phyloP scores from a whole-genome alignment of 2,888 invertebrate species.

The Strigamia crassipes region DNA sequence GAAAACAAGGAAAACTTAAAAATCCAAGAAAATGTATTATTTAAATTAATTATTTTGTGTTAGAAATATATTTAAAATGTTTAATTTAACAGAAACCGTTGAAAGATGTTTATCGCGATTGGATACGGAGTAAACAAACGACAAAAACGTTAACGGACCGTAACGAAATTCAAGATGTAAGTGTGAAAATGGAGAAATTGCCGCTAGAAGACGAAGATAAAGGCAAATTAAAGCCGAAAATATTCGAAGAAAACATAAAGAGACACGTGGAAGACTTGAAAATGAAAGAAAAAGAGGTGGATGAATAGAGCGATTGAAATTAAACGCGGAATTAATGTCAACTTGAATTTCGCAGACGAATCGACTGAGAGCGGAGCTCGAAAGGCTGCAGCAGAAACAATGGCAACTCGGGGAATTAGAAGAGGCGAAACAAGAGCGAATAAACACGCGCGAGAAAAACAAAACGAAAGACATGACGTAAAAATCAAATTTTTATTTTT shows the following conservation, averaged over 20 bases:
- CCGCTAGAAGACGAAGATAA: not conserved
- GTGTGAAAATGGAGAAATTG: not conserved
- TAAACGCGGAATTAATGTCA: not conserved
- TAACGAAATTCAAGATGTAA: too few species aligned
- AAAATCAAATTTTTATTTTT: not conserved
- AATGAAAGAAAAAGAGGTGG: not conserved
- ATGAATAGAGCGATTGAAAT: not conserved
- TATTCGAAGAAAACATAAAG: not conserved
- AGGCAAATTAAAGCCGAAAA: not conserved
- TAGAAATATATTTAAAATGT: not conserved
- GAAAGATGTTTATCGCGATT: not conserved
- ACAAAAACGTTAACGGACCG: not conserved
- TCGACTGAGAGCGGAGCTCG: not conserved
- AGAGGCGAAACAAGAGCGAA: not conserved
- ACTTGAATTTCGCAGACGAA: not conserved
- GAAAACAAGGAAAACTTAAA: not conserved
- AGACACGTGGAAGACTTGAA: not conserved
- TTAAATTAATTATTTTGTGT: not conserved
- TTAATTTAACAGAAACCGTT: not conserved
- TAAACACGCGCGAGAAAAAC: not conserved
- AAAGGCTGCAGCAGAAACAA: not conserved
- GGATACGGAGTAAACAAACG: not conserved
- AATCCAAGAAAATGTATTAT: not conserved
- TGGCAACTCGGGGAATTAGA: not conserved
- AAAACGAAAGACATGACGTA: not conserved